phyloP scores from a whole-genome alignment of 2,113 vertebrate genomes.

The Pangasianodon hypophthalmus region DNA sequence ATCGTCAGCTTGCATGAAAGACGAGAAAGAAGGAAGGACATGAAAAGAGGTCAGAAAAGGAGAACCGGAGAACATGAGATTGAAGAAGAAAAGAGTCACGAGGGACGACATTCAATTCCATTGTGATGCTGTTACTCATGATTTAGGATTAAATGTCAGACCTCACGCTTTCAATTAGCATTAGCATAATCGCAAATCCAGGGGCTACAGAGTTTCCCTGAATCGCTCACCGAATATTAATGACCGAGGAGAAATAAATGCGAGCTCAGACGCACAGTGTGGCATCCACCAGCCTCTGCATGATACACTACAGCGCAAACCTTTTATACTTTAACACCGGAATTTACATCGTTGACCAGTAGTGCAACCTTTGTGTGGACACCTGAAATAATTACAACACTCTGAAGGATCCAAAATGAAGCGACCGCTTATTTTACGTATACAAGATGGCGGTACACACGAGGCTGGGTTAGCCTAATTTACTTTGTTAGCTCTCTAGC shows the following conservation, averaged over 20 bases:
- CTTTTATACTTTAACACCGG: background rate
- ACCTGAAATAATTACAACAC: background rate
- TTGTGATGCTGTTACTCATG: constrained; percentile 72
- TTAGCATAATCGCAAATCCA: constrained; percentile 75
- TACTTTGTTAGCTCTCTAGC: background rate
- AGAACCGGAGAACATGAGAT: constrained; percentile 20
- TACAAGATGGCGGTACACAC: background rate
- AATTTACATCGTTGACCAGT: background rate
- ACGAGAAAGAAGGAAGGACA: constrained; percentile 57
- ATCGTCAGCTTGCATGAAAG: constrained; percentile 45
- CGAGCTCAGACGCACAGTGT: background rate
- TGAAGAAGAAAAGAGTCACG: constrained; percentile 19
- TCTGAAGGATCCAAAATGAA: background rate
- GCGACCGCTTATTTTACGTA: background rate
- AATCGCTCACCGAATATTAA: constrained; percentile 57
- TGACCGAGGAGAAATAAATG: constrained; percentile 39
- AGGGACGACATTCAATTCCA: constrained; percentile 56
- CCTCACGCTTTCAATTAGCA: constrained; percentile 63
- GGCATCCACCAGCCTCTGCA: constrained; percentile 34
- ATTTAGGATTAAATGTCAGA: constrained; percentile 74
- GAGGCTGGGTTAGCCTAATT: background rate
- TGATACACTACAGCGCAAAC: background rate
- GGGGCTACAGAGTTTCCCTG: constrained; percentile 69
- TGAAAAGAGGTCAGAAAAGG: constrained; percentile 55
- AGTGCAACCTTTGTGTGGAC: background rate